A percentile compares a stretch with the other conserved stretches of the same genome.
Evolutionary conservation across 2,888 invertebrate genomes (phyloP).

Genomic region (Penaeus monodon): DNA sequence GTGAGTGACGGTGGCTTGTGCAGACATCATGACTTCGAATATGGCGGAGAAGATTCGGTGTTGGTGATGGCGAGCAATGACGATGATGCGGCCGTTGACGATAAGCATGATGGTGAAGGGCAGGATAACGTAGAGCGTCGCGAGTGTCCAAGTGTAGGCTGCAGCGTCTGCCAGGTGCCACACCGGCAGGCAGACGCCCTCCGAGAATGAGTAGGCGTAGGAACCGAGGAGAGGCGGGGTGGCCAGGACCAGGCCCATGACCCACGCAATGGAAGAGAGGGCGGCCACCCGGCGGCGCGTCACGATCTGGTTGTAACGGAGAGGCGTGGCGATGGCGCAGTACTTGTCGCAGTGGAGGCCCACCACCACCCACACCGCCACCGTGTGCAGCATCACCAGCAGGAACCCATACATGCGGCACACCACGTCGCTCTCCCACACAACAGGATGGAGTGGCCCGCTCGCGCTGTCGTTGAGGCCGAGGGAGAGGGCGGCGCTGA

Average conservation of each 20-base stretch:
- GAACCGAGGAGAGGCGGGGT: constrained; percentile 36
- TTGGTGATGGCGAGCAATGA: constrained; percentile 79
- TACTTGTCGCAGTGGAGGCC: constrained; percentile 78
- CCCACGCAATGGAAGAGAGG: constrained; percentile 70
- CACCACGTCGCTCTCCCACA: constrained; percentile 38
- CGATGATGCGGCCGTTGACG: constrained; percentile 67
- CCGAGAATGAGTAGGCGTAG: constrained; percentile 35
- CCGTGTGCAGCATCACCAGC: constrained; percentile 76
- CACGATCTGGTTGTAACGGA: constrained; percentile 84
- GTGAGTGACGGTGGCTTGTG: constrained; percentile 76
- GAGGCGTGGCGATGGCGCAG: constrained; percentile 83
- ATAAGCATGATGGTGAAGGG: constrained; percentile 52
- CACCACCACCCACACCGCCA: constrained; percentile 84
- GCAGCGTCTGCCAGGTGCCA: constrained; percentile 43
- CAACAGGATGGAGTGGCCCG: not conserved
- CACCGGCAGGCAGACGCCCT: constrained; percentile 61
- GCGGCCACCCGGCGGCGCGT: constrained; percentile 79
- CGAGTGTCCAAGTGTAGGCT: constrained; percentile 53
- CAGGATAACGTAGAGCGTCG: constrained; percentile 32
- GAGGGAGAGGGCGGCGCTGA: not conserved
- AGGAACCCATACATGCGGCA: constrained; percentile 61
- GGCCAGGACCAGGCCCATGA: constrained; percentile 41
- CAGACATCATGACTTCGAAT: constrained; percentile 85
- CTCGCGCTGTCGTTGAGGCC: not conserved
- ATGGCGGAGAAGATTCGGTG: constrained; percentile 88